These are phyloP conservation scores for Lepilemur septentrionalis DNA, from an alignment of 2,797 vertebrate genomes.

Conservation along the genomic window DNA sequence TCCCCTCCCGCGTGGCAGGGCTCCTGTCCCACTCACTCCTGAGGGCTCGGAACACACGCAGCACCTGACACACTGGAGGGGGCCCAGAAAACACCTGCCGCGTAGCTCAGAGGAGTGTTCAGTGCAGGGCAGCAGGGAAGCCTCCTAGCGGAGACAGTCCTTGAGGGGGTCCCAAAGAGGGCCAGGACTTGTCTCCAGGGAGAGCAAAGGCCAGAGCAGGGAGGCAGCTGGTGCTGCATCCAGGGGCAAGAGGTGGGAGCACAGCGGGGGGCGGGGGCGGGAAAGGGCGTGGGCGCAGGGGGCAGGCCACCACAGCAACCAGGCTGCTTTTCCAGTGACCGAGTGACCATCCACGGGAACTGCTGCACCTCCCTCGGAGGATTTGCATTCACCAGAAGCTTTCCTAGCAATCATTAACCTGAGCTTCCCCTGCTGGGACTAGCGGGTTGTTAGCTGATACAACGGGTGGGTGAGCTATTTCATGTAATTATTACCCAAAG, in stretches of 20 bases:
- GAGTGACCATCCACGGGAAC: neutral
- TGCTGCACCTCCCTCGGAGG: neutral
- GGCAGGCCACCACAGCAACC: neutral
- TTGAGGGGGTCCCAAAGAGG: neutral
- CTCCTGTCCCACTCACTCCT: neutral
- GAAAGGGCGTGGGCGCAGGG: neutral
- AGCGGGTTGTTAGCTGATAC: neutral
- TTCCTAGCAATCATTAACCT: slow-evolving; percentile 55
- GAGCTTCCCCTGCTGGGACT: neutral
- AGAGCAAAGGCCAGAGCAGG: neutral
- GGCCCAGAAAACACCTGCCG: neutral
- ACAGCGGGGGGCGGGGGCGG: rapidly evolving
- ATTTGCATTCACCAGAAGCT: neutral
- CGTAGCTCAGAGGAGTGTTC: rapidly evolving
- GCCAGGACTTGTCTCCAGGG: neutral
- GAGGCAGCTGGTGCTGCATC: neutral
- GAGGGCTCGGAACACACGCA: neutral
- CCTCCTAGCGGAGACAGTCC: neutral
- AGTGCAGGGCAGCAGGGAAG: neutral
- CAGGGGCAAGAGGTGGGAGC: neutral
- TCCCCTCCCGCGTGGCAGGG: too few species aligned
- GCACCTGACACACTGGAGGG: rapidly evolving
- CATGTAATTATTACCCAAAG: neutral
- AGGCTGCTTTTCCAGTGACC: rapidly evolving
- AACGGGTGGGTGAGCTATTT: neutral